These are phyloP conservation scores for Agriopis marginaria DNA, from an alignment of 2,888 invertebrate genomes.

Conservation along the genomic window DNA sequence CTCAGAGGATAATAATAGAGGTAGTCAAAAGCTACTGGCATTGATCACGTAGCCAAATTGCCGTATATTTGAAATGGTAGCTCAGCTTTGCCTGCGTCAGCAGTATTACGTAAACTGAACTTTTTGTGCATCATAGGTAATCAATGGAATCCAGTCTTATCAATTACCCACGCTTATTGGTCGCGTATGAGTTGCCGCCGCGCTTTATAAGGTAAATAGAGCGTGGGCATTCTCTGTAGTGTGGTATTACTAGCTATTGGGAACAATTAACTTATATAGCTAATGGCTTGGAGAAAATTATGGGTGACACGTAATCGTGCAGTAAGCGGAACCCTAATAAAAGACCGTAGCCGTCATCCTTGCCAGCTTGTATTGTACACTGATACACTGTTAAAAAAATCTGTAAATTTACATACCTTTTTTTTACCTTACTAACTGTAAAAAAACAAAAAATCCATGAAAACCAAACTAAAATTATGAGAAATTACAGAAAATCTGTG, in stretches of 20 bases:
- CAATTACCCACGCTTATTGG: conserved; percentile 40
- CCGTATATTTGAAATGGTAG: background rate
- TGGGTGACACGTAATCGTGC: background rate
- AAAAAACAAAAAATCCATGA: too few relatives aligned
- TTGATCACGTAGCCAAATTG: too few relatives aligned
- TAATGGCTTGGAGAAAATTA: conserved; percentile 8
- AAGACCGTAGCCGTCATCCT: too few relatives aligned
- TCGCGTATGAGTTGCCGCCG: conserved; percentile 45
- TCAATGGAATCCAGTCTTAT: conserved; percentile 36
- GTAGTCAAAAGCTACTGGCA: too few relatives aligned
- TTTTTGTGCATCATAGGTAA: conserved; percentile 9
- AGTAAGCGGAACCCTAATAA: too few relatives aligned
- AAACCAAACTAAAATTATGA: too few relatives aligned
- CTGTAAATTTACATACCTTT: too few relatives aligned
- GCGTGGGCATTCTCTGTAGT: conserved; percentile 38
- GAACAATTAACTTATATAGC: conserved; percentile 6
- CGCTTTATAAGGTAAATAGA: conserved; percentile 52
- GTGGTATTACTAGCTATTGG: conserved; percentile 3
- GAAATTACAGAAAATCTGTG: too few relatives aligned
- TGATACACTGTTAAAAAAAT: too few relatives aligned
- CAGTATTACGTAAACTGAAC: conserved; percentile 12
- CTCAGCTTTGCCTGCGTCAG: background rate
- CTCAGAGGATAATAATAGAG: too few relatives aligned
- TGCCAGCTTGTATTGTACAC: too few relatives aligned
- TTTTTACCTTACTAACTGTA: too few relatives aligned